Base-by-base conservation (phyloP, 2,113 vertebrate genomes). In the Xenus cinereus region DNA sequence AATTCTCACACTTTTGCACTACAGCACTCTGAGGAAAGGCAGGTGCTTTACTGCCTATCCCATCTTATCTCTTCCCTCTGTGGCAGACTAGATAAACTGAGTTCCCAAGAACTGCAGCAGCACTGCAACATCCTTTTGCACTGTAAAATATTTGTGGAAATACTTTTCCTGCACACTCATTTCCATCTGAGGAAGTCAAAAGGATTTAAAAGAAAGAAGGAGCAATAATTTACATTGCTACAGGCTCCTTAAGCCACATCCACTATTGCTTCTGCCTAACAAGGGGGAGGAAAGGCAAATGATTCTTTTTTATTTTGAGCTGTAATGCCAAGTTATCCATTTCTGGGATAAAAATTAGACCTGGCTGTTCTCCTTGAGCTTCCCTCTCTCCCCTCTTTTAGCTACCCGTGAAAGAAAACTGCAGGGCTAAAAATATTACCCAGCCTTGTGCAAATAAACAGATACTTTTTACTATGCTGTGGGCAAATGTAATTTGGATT, bases 271-370 rank as follows among this genome's bases (percentile, higher is more conserved):
- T 57, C 73, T 39, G 43, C 23, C 37, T 39, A 41, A 73, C 37
- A 71, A 20, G 57, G 23, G 41, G 22, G 14, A 96, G 59, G 59
- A 94, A 90, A 94, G 20, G 17, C 56, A 93, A 90, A 60, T 19
- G 24, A 46, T 39, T 63, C 87, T 82, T 72, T 39, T 63, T 89
- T 82, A 66, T 89, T 68, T 35, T 86, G n/a, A 90, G 46, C 54
- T 86, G 35, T 78, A 46, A 73, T 43, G 79, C 51, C 39, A 88
- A 67, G 45, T 95, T 86, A 84, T 60, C 87, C 10, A 79, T 54
- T 88, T 89, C 64, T 45, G 7, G 32, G 79, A 93, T 39, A 91
- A 89, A 95, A 95, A 91, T 75, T 48, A 93, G 39, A 91, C 60
- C 26, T 79, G 72, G 81, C 56, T 93, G 26, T 33, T 92, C 73